phyloP scores from a whole-genome alignment of 2,113 vertebrate genomes.

The Manacus vitellinus region DNA sequence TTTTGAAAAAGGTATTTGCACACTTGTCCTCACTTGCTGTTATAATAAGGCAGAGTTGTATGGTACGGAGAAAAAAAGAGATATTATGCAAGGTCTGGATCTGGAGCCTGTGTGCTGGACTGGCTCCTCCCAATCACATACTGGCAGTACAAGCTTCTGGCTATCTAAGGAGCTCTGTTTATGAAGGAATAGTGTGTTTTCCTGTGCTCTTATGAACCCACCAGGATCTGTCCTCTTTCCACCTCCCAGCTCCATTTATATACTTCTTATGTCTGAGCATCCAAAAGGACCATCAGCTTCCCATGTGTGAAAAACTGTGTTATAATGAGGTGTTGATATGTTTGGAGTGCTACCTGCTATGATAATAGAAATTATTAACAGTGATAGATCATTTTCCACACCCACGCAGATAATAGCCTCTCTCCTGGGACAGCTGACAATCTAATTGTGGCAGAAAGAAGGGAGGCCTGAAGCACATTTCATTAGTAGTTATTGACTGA shows the following conservation, averaged over 20 bases:
- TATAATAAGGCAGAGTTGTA: background rate
- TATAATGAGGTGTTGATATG: background rate
- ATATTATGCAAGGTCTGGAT: background rate
- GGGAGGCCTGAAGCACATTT: constrained; percentile 8
- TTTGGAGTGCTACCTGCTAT: background rate
- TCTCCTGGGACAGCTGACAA: constrained; percentile 14
- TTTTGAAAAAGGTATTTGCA: background rate
- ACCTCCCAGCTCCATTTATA: background rate
- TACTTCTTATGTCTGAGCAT: background rate
- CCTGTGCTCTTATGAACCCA: background rate
- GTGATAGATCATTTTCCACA: constrained; percentile 16
- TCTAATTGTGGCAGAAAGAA: constrained; percentile 15
- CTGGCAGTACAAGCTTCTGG: background rate
- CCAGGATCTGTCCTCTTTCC: background rate
- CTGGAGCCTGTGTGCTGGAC: background rate
- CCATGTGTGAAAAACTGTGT: background rate
- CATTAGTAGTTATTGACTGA: constrained; percentile 3
- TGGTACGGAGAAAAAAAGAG: background rate
- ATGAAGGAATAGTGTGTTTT: background rate
- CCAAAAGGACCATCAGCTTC: background rate
- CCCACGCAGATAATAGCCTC: background rate
- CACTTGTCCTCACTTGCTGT: background rate
- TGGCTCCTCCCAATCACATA: accelerated
- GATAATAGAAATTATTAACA: background rate
- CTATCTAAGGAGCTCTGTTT: background rate